Conservation (phyloP, 1,140 invertebrate genomes). For the Cyphomyrmex costatus region DNA sequence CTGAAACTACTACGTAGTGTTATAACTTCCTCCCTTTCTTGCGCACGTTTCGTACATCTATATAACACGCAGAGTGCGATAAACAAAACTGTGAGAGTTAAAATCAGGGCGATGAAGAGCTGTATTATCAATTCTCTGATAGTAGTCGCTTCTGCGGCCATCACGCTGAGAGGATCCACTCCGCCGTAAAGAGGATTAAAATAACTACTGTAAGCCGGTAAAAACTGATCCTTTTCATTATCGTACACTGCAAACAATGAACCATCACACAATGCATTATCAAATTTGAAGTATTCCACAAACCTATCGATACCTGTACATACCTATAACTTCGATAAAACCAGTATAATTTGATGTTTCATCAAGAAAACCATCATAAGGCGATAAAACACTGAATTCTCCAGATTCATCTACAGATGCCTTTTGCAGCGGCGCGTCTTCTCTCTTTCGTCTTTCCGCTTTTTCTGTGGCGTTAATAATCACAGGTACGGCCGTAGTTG, state of each 20-base stretch:
- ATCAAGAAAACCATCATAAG: slow-evolving; percentile 91
- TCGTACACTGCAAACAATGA: slow-evolving; percentile 80
- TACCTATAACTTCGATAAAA: slow-evolving; percentile 93
- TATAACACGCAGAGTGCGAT: slow-evolving; percentile 91
- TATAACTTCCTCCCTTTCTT: slow-evolving; percentile 92
- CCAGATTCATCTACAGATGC: slow-evolving; percentile 65
- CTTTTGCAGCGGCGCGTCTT: slow-evolving; percentile 71
- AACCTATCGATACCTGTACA: slow-evolving; percentile 70
- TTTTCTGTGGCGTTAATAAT: slow-evolving; percentile 61
- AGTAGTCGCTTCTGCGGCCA: slow-evolving; percentile 77
- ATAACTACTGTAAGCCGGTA: slow-evolving; percentile 84
- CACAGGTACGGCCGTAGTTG: slow-evolving; percentile 51
- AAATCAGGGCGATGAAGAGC: slow-evolving; percentile 89
- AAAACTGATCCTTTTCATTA: slow-evolving; percentile 72
- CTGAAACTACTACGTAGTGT: slow-evolving; percentile 90
- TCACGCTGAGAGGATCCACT: slow-evolving; percentile 77
- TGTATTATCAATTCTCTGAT: slow-evolving; percentile 83
- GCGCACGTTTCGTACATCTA: slow-evolving; percentile 91
- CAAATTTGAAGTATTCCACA: neutral
- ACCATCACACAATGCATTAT: neutral
- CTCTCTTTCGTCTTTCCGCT: slow-evolving; percentile 75
- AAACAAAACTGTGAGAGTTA: slow-evolving; percentile 89
- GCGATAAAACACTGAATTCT: slow-evolving; percentile 71
- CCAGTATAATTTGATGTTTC: slow-evolving; percentile 93
- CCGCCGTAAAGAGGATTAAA: slow-evolving; percentile 83